Percentiles rank a stretch among this genome's conserved stretches.
phyloP scores from a whole-genome alignment of 2,797 vertebrate species.

The Poliocrania exsul region DNA sequence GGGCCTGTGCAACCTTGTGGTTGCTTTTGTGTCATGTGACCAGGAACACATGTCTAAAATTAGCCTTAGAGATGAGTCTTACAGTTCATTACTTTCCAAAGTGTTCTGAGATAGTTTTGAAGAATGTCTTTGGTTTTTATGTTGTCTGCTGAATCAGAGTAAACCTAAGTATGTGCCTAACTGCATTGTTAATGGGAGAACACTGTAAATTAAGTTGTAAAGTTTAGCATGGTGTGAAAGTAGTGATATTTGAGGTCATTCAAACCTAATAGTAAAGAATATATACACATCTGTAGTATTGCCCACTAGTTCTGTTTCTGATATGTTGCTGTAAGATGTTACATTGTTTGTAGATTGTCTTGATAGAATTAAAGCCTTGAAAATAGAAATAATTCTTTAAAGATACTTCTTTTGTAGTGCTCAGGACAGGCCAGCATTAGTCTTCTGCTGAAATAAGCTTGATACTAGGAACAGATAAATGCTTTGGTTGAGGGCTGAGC shows the following conservation, averaged over 20 bases:
- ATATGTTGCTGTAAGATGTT: not conserved
- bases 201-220: not conserved
- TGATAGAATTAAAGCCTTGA: not conserved
- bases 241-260: not conserved
- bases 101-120: not conserved
- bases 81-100: not conserved
- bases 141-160: not conserved
- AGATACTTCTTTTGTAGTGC: not conserved
- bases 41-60: not conserved
- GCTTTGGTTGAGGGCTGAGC: not conserved
- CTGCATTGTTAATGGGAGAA: not conserved
- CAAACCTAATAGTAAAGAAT: not conserved
- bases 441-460: not conserved
- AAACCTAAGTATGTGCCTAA: not conserved
- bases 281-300: not conserved
- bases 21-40: not conserved
- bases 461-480: not conserved
- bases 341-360: not conserved
- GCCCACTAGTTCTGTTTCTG: not conserved
- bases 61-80: not conserved
- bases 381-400: not conserved
- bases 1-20: not conserved
- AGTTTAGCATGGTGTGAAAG: not conserved
- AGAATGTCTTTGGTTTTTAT: not conserved
- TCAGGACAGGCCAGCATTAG: not conserved